phyloP scores from a whole-genome alignment of 2,113 vertebrate genomes.

The Cinclus mexicanus region DNA sequence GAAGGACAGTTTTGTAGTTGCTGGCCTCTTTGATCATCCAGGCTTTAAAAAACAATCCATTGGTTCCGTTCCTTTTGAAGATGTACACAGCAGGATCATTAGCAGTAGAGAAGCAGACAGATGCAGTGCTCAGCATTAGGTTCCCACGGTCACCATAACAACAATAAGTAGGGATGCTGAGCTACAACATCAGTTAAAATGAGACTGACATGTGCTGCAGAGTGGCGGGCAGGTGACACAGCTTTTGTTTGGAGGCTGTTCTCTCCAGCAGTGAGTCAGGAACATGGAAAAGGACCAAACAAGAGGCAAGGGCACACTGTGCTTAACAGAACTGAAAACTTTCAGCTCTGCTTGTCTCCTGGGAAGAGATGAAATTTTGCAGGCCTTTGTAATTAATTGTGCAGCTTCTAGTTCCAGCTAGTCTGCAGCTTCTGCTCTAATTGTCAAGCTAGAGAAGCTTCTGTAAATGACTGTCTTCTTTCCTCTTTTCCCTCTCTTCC shows the following conservation, averaged over 20 bases:
- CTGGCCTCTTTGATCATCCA: neutral
- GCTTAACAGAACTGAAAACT: neutral
- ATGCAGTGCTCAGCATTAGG: neutral
- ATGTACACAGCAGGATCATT: neutral
- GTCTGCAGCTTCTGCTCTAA: neutral
- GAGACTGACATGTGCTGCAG: neutral
- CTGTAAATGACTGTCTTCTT: neutral
- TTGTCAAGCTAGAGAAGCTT: neutral
- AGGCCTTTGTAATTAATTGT: neutral
- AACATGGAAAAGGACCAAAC: neutral
- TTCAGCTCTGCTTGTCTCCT: neutral
- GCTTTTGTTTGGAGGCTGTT: neutral
- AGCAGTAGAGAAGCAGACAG: neutral
- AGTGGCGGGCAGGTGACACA: neutral
- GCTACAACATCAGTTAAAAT: neutral
- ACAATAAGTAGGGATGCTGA: neutral
- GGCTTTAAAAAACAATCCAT: neutral
- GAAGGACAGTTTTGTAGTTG: neutral
- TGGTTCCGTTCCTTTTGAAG: conserved; percentile 29
- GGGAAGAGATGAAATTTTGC: neutral
- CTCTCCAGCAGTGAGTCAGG: neutral
- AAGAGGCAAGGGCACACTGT: neutral
- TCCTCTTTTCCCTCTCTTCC: neutral
- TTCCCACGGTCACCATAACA: conserved; percentile 39
- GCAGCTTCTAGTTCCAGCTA: neutral